Percentiles rank a stretch among this genome's conserved stretches.
phyloP scores from a whole-genome alignment of 2,888 invertebrate genomes.

The Dynastes tityus region DNA sequence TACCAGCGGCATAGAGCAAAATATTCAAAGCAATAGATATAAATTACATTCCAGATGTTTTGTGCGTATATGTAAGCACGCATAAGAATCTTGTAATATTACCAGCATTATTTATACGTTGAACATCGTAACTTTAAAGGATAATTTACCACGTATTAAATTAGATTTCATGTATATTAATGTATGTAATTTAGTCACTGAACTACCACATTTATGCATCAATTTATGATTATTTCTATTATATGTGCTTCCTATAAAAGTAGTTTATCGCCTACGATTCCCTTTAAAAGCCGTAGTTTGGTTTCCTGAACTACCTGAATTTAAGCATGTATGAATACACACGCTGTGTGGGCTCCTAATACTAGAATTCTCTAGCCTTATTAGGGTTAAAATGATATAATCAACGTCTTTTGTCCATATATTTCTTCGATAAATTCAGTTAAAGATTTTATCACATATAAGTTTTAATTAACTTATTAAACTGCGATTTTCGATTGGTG shows the following conservation, averaged over 20 bases:
- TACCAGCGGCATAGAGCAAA: no score
- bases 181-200: neutral
- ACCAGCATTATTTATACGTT: no score
- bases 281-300: neutral
- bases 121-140: no score
- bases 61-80: no score
- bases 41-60: no score
- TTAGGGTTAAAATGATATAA: slow-evolving; percentile 15
- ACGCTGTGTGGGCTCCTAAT: slow-evolving; percentile 19
- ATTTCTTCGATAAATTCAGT: neutral
- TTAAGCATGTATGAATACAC: neutral
- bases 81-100: no score
- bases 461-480: neutral
- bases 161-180: no score
- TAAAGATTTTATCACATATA: neutral
- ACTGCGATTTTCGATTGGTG: neutral
- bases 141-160: no score
- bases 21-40: no score
- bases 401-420: neutral
- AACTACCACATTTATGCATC: neutral
- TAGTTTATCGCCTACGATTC: slow-evolving; percentile 15
- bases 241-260: neutral
- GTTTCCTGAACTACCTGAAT: slow-evolving; percentile 15
- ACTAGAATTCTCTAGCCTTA: neutral
- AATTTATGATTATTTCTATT: neutral